These are phyloP conservation scores for Ametastegia equiseti DNA, from an alignment of 2,888 invertebrate species.

Conservation along the genomic window DNA sequence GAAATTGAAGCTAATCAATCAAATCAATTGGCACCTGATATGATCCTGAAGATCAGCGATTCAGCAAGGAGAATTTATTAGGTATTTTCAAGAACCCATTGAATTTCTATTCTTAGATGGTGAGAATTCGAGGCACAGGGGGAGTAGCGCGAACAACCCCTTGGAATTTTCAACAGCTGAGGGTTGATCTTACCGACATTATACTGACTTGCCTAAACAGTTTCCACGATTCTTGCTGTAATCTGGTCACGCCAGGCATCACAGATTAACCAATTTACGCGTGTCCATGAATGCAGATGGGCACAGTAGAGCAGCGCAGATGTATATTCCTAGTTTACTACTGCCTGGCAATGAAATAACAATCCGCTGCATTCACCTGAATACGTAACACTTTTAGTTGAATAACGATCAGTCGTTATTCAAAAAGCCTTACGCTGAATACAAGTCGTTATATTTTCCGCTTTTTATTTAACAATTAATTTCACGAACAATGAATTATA, in stretches of 20 bases:
- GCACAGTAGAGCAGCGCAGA: neutral
- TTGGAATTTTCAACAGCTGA: constrained; percentile 28
- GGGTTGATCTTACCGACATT: neutral
- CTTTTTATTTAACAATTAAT: neutral
- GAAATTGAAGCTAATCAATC: neutral
- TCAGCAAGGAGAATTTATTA: neutral
- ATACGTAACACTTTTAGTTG: neutral
- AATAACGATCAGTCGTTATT: neutral
- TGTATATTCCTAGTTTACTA: constrained; percentile 15
- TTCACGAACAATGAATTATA: too few species aligned
- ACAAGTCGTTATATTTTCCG: neutral
- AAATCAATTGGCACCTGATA: neutral
- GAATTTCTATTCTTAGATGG: neutral
- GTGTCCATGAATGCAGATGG: neutral
- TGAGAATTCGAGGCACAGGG: constrained; percentile 17
- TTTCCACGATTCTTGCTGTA: neutral
- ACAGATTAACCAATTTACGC: constrained; percentile 39
- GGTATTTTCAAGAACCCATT: constrained; percentile 27
- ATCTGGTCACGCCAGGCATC: constrained; percentile 29
- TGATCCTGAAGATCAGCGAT: neutral
- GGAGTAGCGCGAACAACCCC: constrained; percentile 1
- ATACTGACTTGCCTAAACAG: neutral
- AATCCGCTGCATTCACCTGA: constrained; percentile 7
- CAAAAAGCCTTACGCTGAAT: neutral
- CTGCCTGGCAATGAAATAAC: constrained; percentile 12